Evolutionary conservation across 2,888 invertebrate species (phyloP), one percentile per base, ranked within the genome.

Genomic region (Liodrosophila aerea): DNA sequence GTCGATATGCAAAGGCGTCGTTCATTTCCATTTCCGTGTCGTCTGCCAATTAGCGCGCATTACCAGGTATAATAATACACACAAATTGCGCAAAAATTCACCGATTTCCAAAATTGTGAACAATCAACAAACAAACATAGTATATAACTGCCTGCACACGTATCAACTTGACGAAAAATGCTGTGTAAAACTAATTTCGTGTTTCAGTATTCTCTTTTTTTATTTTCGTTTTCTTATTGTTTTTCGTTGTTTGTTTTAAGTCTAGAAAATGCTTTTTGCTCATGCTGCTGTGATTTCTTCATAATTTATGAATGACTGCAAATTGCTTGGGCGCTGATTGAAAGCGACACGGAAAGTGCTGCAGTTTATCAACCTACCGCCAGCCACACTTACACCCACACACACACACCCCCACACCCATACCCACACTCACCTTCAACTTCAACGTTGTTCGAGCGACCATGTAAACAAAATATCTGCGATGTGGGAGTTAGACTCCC

Each of bases 401-500:
- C 15, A 12, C 22, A 15, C 16, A 3, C n/a, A 11, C 11, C 18
- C 8, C 7, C 12, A 11, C 15, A 4, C n/a, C 13, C 5, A 1
- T 1, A 12, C 13, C 11, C 63, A 76, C 71, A 47, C 73, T 73
- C 41, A 70, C 69, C 53, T 58, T 73, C 73, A 34, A 70, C 80
- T 78, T 87, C 85, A n/a, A 87, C 52, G 49, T 84, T 81, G 63
- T 84, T 70, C 11, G 77, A 72, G 27, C 77, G 82, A n/a, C 87
- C 87, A 66, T 88, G 86, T 61, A 87, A 76, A 62, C 88, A 87
- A 59, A 76, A 82, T 57, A 85, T 81, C 64, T 85, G 82, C 22
- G 85, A 70, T 46, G 54, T 12, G 18, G 50, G 70, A 59, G 76
- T 62, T 44, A 57, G 41, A 13, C 60, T 59, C 11, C 67, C 53